These are phyloP conservation scores for Neoniphon sammara DNA, from an alignment of 2,797 vertebrate genomes.

Conservation along the genomic window DNA sequence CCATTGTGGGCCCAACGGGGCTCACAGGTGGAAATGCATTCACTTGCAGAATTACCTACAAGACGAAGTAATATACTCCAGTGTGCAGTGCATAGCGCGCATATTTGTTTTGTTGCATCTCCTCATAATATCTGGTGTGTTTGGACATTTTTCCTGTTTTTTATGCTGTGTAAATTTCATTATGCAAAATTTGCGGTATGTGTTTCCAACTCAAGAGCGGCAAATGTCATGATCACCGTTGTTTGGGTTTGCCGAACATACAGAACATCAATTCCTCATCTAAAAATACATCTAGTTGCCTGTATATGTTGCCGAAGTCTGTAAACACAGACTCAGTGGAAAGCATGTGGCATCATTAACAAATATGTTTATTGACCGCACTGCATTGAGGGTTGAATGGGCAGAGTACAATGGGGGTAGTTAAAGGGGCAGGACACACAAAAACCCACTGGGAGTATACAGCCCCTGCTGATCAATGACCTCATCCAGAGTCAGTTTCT, in stretches of 20 bases:
- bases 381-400: slow-evolving; percentile 69
- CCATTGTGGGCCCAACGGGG: slow-evolving; percentile 59
- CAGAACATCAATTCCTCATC: not conserved
- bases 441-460: slow-evolving; percentile 78
- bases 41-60: slow-evolving; percentile 51
- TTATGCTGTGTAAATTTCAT: not conserved
- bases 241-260: not conserved
- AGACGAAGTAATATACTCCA: slow-evolving; percentile 32
- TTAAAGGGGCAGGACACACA: slow-evolving; percentile 80
- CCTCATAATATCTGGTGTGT: slow-evolving; percentile 16
- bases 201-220: not conserved
- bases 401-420: slow-evolving; percentile 75
- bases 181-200: not conserved
- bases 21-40: slow-evolving; percentile 70
- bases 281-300: not conserved
- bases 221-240: not conserved
- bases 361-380: slow-evolving; percentile 79
- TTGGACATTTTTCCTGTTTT: not conserved
- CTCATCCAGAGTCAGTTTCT: slow-evolving; percentile 81
- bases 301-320: slow-evolving; percentile 9
- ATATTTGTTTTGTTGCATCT: slow-evolving; percentile 31
- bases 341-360: slow-evolving; percentile 70
- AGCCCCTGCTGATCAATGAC: slow-evolving; percentile 82
- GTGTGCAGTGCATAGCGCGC: slow-evolving; percentile 16
- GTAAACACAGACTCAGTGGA: slow-evolving; percentile 52